Conservation (phyloP, 2,113 vertebrate species). For the Suricata suricatta region DNA sequence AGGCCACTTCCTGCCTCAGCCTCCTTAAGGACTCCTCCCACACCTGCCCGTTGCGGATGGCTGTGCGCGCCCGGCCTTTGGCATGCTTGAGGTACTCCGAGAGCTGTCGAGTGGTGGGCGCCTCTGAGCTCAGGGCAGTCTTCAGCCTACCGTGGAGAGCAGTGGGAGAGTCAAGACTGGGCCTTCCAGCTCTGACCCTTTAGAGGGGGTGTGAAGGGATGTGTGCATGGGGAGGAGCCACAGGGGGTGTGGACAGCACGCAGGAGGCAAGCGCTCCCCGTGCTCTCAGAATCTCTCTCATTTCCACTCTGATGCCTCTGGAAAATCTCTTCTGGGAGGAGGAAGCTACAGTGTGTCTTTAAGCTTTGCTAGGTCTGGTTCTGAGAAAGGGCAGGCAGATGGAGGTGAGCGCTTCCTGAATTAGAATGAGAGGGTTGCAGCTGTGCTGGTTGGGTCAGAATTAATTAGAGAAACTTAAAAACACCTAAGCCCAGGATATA, state of each 20-base stretch:
- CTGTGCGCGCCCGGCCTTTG: conserved; percentile 39
- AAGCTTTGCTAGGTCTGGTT: not conserved
- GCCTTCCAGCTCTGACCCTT: not conserved
- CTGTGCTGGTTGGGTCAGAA: not conserved
- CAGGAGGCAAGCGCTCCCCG: not conserved
- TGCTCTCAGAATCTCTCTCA: not conserved
- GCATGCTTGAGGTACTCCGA: conserved; percentile 69
- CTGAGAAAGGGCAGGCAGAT: not conserved
- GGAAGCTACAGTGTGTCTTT: not conserved
- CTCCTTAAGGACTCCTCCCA: conserved; percentile 73
- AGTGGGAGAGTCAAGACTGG: not conserved
- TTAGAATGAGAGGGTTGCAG: not conserved
- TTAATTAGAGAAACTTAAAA: not conserved
- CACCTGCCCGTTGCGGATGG: conserved; percentile 68
- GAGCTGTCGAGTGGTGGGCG: not conserved
- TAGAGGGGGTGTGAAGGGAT: not conserved
- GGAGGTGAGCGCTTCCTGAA: not conserved
- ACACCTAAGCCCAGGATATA: too few species aligned
- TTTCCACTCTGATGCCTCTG: not conserved
- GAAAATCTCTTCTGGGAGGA: not conserved
- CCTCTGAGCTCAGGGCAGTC: not conserved
- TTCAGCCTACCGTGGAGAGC: conserved; percentile 57
- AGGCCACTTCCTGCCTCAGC: not conserved
- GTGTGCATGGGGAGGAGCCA: not conserved
- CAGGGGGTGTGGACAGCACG: accelerated